Conservation (phyloP, 2,797 vertebrate species). For the Cacajao melanocephalus region DNA sequence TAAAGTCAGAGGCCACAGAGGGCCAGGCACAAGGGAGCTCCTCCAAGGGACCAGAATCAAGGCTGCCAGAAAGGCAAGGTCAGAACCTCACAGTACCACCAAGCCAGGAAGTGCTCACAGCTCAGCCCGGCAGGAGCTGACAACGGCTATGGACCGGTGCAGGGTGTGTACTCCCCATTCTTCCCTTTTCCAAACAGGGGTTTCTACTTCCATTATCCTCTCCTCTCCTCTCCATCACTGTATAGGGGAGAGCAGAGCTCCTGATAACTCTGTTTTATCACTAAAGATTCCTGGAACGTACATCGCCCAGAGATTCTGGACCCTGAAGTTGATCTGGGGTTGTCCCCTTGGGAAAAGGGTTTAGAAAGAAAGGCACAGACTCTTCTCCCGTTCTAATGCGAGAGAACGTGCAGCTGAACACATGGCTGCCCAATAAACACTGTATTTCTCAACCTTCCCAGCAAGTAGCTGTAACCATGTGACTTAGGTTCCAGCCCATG, state of each 20-base stretch:
- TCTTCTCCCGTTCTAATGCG: background rate
- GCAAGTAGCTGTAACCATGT: background rate
- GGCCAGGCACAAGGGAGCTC: background rate
- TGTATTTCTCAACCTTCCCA: background rate
- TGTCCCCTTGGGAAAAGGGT: background rate
- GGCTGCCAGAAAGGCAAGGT: background rate
- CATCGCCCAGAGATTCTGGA: background rate
- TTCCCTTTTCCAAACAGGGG: background rate
- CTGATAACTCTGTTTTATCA: background rate
- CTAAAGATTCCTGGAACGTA: background rate
- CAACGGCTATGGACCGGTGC: rapidly evolving
- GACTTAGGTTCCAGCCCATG: background rate
- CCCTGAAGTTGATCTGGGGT: background rate
- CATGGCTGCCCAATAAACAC: background rate
- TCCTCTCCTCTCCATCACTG: background rate
- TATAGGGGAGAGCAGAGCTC: rapidly evolving
- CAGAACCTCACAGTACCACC: background rate
- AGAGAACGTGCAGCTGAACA: background rate
- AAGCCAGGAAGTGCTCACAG: background rate
- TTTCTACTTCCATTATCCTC: background rate
- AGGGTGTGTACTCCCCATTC: rapidly evolving
- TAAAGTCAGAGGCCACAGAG: background rate
- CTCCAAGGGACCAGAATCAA: background rate
- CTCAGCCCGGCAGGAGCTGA: background rate
- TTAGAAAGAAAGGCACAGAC: background rate